These are phyloP conservation scores for Python bivittatus DNA, from an alignment of 2,113 vertebrate species.

Conservation along the genomic window DNA sequence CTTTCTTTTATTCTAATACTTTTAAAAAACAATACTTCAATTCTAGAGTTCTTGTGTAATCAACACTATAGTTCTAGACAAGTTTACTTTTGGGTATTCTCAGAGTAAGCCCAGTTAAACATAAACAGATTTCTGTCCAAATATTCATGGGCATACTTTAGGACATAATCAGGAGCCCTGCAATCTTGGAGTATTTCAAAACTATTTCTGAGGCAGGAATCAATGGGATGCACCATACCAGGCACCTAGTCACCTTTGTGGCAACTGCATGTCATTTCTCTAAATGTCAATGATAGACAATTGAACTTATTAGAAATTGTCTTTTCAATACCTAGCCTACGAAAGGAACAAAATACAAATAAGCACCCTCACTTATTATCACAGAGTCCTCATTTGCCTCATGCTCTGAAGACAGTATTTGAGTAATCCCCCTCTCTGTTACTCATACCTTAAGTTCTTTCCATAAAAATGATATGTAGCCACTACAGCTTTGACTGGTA, in stretches of 20 bases:
- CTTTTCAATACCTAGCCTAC: background rate
- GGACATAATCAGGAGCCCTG: background rate
- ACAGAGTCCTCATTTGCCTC: background rate
- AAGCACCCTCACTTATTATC: background rate
- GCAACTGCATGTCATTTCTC: background rate
- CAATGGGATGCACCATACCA: background rate
- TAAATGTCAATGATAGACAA: background rate
- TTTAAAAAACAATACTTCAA: background rate
- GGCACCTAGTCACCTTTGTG: background rate
- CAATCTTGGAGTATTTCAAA: background rate
- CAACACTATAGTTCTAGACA: background rate
- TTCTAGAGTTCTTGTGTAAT: background rate
- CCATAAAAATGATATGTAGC: background rate
- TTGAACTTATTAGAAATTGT: background rate
- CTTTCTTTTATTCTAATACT: background rate
- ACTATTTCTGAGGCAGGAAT: background rate
- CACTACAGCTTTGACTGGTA: background rate
- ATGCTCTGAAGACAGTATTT: background rate
- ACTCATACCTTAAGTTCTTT: background rate
- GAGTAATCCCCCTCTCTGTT: background rate
- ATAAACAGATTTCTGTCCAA: background rate
- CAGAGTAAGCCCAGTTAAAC: background rate
- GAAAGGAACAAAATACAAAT: background rate
- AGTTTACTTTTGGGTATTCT: background rate
- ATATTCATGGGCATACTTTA: background rate